Base-by-base conservation (phyloP, 2,888 invertebrate genomes). In the Ecdyonurus torrentis region DNA sequence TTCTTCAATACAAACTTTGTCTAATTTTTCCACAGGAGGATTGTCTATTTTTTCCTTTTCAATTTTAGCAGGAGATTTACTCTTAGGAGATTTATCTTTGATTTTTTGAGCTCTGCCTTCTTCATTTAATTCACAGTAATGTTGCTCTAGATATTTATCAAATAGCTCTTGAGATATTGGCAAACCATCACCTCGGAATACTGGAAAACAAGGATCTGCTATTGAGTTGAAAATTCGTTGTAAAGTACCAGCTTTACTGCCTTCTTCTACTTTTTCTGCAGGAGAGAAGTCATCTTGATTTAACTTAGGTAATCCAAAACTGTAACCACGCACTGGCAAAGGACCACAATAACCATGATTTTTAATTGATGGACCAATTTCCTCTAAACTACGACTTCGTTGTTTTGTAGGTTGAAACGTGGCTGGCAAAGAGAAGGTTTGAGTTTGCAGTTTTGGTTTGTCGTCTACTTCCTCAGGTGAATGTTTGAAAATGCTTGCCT, bases 181-280 rank as follows among this genome's bases (percentile, higher is more conserved):
- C 60, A 84, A 80, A 0, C 89, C 89, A 67, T 89, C 85, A 64
- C 80, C 79, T 70, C 85, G 83, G 68, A 89, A 87, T 23, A 88
- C 82, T 0, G 90, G 90, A 77, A 84, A 87, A 65, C 79, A 79
- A 1, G 91, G 90, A 74, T 91, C 91, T 58, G 86, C 83, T 62
- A 90, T 87, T 0, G 89, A 88, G 71, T 84, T 82, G 25, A 83
- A 63, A 79, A 78, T 52, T 76, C 75, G 59, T 74, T 77, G 10
- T 52, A 25, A 52, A 60, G 59, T 2, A 23, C 58, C 25, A 52
- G 58, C 15, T 64, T 58, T 52, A 62, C 52, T 50, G 61, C 60
- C 7, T n/a, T 37, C 37, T 58, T 63, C 58, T 62, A 64, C 15
- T 63, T 62, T 62, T 52, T 70, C 66, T 7, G 65, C 61, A 10